A percentile compares a stretch with the other conserved stretches of the same genome.
Conservation (phyloP, 2,113 vertebrate genomes). For the Cottus gobio region DNA sequence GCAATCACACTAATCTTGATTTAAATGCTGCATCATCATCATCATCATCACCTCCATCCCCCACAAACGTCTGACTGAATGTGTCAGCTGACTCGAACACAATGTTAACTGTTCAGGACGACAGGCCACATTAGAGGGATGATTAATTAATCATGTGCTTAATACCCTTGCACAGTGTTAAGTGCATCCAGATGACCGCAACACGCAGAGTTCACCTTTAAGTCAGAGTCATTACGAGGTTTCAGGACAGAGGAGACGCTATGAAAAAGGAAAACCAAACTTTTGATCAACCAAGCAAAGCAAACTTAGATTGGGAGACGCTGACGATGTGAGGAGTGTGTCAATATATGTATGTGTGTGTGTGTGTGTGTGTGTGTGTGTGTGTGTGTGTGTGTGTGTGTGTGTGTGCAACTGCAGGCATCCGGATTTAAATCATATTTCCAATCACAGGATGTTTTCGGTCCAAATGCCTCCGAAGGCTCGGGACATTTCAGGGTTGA, state of each 20-base stretch:
- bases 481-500: neutral
- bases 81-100: constrained; percentile 17
- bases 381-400: constrained; percentile 2
- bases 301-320: constrained; percentile 51
- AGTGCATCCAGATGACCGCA: constrained; percentile 46
- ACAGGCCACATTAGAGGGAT: constrained; percentile 45
- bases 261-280: constrained; percentile 8
- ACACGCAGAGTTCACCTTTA: constrained; percentile 37
- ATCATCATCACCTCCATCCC: constrained; percentile 17
- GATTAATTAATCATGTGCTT: constrained; percentile 65
- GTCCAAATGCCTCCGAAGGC: constrained; percentile 17
- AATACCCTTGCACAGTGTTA: constrained; percentile 45
- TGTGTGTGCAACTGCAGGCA: constrained; percentile 8
- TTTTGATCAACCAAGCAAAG: constrained; percentile 37
- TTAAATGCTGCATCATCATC: constrained; percentile 4
- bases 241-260: constrained; percentile 15
- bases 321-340: constrained; percentile 16
- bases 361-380: neutral
- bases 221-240: constrained; percentile 40
- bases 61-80: neutral
- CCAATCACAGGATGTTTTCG: constrained; percentile 6
- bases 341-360: neutral
- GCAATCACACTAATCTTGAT: constrained; percentile 43
- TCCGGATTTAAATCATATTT: constrained; percentile 30
- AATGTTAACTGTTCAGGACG: constrained; percentile 22